Conservation (phyloP, 2,888 invertebrate genomes). For the Rhabditoides inermis region DNA sequence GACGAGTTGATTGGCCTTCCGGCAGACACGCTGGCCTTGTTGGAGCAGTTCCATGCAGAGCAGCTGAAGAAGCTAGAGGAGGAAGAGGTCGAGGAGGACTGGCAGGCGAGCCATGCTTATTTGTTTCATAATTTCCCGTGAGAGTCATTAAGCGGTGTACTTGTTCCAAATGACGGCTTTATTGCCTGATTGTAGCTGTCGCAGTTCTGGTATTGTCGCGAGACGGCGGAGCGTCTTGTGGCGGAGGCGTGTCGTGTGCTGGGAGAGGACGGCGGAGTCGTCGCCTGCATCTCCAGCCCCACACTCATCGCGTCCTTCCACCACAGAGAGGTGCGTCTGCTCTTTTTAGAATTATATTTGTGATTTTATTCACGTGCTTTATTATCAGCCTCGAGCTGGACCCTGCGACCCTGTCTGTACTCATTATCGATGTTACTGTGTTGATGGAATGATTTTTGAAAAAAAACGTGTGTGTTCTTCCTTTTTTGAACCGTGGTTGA, state of each 20-base stretch:
- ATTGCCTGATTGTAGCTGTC: constrained; percentile 69
- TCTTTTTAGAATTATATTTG: too few relatives aligned
- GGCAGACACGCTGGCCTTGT: constrained; percentile 22
- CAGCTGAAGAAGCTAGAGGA: constrained; percentile 5
- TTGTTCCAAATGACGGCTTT: background rate
- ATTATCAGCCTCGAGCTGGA: too few relatives aligned
- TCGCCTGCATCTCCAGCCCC: constrained; percentile 31
- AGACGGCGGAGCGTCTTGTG: constrained; percentile 68
- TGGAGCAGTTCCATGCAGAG: constrained; percentile 11
- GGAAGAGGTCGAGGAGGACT: constrained; percentile 26
- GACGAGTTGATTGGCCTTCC: constrained; percentile 22
- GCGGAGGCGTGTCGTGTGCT: too few relatives aligned
- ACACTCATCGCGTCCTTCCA: constrained; percentile 27
- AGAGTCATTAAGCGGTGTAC: constrained; percentile 1
- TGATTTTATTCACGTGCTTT: too few relatives aligned
- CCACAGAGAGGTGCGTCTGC: constrained; percentile 18
- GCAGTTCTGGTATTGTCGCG: constrained; percentile 89
- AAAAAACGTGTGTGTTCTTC: too few relatives aligned
- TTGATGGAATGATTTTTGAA: too few relatives aligned
- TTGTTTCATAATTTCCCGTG: background rate
- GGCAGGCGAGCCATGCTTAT: constrained; percentile 21
- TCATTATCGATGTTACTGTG: too few relatives aligned
- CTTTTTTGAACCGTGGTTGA: too few relatives aligned
- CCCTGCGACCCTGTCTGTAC: too few relatives aligned
- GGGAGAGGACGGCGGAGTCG: constrained; percentile 8